A percentile compares a stretch with the other conserved stretches of the same genome.
These are phyloP conservation scores for Sandelia bainsii DNA, from an alignment of 2,797 vertebrate genomes.

Conservation along the genomic window DNA sequence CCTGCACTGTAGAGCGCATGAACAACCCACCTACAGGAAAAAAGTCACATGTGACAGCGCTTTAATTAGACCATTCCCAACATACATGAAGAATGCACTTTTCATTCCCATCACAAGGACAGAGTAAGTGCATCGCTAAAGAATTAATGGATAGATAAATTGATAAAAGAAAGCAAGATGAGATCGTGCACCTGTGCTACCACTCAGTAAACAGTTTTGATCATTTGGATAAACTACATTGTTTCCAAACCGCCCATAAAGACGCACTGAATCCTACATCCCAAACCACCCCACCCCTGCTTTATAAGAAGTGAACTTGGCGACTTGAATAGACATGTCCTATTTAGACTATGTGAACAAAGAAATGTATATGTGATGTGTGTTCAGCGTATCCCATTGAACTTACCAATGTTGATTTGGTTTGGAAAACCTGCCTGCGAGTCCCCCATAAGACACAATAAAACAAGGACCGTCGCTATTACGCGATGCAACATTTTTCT, in stretches of 20 bases:
- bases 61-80: conserved; percentile 25
- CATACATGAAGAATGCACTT: conserved; percentile 15
- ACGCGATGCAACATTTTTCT: conserved; percentile 90
- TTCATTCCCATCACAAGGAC: neutral
- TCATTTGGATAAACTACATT: conserved; percentile 56
- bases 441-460: conserved; percentile 85
- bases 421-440: conserved; percentile 94
- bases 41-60: conserved; percentile 40
- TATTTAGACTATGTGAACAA: conserved; percentile 25
- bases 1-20: conserved; percentile 97
- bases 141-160: neutral
- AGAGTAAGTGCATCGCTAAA: neutral
- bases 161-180: neutral
- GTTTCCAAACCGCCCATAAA: conserved; percentile 44
- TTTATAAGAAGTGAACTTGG: conserved; percentile 62
- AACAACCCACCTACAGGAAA: conserved; percentile 93
- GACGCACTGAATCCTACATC: conserved; percentile 23
- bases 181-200: neutral
- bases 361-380: neutral
- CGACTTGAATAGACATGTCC: conserved; percentile 32
- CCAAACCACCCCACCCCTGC: neutral
- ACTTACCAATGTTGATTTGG: conserved; percentile 98
- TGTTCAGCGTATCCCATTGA: conserved; percentile 17
- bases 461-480: conserved; percentile 82
- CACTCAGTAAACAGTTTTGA: conserved; percentile 29